These are phyloP conservation scores for Polietes domitor DNA, from an alignment of 2,888 invertebrate genomes.

Conservation along the genomic window DNA sequence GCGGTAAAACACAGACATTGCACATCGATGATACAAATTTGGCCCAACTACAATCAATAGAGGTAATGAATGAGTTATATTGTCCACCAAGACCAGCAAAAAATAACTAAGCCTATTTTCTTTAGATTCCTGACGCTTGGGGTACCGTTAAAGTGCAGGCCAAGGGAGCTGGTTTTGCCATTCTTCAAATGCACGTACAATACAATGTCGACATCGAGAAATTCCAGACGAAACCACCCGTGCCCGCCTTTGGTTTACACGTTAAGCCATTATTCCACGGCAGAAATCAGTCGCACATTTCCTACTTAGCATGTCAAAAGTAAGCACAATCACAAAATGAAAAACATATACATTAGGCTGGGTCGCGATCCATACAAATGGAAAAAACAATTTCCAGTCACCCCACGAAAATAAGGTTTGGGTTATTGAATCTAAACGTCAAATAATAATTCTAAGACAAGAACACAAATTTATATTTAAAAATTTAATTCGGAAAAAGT, in stretches of 20 bases:
- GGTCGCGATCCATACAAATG: too few species aligned
- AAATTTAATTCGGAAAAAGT: too few species aligned
- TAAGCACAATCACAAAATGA: constrained; percentile 77
- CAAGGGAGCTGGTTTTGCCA: constrained; percentile 95
- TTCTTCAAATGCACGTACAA: constrained; percentile 95
- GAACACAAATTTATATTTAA: too few species aligned
- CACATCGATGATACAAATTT: constrained; percentile 89
- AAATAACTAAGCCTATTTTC: background rate
- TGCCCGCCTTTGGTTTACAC: constrained; percentile 89
- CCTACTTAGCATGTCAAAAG: constrained; percentile 93
- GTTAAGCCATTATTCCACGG: constrained; percentile 90
- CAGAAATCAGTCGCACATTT: constrained; percentile 96
- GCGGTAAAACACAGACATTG: constrained; percentile 85
- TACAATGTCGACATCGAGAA: constrained; percentile 93
- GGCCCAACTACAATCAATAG: constrained; percentile 89
- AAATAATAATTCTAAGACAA: too few species aligned
- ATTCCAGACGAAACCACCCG: constrained; percentile 92
- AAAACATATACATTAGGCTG: too few species aligned
- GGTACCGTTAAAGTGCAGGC: constrained; percentile 96
- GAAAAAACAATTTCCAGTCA: too few species aligned
- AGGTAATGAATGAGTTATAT: constrained; percentile 82
- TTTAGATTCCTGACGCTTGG: constrained; percentile 94
- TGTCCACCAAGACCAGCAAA: constrained; percentile 63
- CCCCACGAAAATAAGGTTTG: too few species aligned
- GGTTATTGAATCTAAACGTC: too few species aligned